Evolutionary conservation across 2,113 vertebrate genomes (phyloP), one percentile per base, ranked within the genome.

Genomic region (Cryptotis parvus): DNA sequence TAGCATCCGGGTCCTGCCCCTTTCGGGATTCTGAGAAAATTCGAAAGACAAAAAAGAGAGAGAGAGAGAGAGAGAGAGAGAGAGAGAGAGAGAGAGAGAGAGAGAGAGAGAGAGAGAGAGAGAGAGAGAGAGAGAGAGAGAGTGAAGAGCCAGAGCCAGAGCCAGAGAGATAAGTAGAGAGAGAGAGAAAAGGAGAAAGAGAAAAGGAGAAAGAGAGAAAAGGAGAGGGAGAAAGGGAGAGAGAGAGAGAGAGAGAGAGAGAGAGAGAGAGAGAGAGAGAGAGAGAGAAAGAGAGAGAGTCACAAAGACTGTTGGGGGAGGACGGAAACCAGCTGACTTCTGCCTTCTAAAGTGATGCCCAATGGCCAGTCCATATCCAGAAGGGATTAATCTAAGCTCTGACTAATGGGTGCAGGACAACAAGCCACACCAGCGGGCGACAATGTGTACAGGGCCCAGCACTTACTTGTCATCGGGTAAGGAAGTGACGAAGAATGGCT

Each of bases 381-480:
- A n/a, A n/a, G n/a, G n/a, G n/a, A n/a, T n/a, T n/a, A n/a, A n/a
- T n/a, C n/a, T n/a, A n/a, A n/a, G n/a, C n/a, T n/a, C n/a, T n/a
- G n/a, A n/a, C n/a, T n/a, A n/a, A n/a, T n/a, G n/a, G n/a, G n/a
- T n/a, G n/a, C n/a, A n/a, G n/a, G n/a, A n/a, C n/a, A n/a, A n/a
- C n/a, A n/a, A n/a, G n/a, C n/a, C n/a, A n/a, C n/a, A n/a, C n/a
- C n/a, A n/a, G n/a, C n/a, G n/a, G n/a, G n/a, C n/a, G n/a, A n/a
- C n/a, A n/a, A n/a, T n/a, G n/a, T n/a, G n/a, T n/a, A n/a, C n/a
- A n/a, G n/a, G n/a, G 43, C 43, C 14, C 33, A 15, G 29, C 79
- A 98, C 99, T 99, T 97, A 99, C 99, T 99, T 99, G 97, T 99
- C 99, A 45, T 99, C 99, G 9, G 98, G 99, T 72, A 99, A 97